Evolutionary conservation across 92 coral and sea anemone genomes (phyloP), one percentile per base, ranked within the genome.

Genomic region (Palythoa grandis): DNA sequence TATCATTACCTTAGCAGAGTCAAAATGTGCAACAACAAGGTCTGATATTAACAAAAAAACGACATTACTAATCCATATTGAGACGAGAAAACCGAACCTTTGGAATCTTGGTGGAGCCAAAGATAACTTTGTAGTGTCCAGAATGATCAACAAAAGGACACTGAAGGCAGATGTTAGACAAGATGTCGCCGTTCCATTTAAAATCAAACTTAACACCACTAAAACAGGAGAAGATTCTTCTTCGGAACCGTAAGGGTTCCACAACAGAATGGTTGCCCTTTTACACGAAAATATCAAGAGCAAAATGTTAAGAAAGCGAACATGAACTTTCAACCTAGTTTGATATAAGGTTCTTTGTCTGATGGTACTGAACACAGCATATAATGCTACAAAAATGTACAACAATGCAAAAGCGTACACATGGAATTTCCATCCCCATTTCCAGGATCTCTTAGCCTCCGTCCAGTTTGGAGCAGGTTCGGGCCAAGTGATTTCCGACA

Each of bases 391-490:
- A n/a, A 92, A 63, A 48, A 77, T 60, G 74, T 80, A 77, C 84
- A 87, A 22, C 13, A 52, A 71, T 7, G 93, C 85, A 17, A 90
- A 89, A 23, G 83, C 79, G 57, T 78, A 87, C 10, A 87, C 79
- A 56, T 92, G 93, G 17, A 87, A 66, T 0, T 91, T 83, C 95
- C 95, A 92, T 8, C 84, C 78, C 91, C 90, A 92, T 67, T 72
- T 54, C 84, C 90, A 88, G 61, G n/a, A 17, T 63, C 52, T 38
- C 43, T 82, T 82, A 11, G 89, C 90, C 39, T 72, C 58, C 38
- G 85, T 69, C 95, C 95, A 89, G 75, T 92, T 84, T 24, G 95
- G 95, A 25, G 86, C 90, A 0, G 93, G 95, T 43, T 92, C 94
- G n/a, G 91, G 93, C 94, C 94, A 91, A 52, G 86, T 73, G 11